Base-by-base conservation (phyloP, 2,888 invertebrate species). In the Clistopyga incitator region DNA sequence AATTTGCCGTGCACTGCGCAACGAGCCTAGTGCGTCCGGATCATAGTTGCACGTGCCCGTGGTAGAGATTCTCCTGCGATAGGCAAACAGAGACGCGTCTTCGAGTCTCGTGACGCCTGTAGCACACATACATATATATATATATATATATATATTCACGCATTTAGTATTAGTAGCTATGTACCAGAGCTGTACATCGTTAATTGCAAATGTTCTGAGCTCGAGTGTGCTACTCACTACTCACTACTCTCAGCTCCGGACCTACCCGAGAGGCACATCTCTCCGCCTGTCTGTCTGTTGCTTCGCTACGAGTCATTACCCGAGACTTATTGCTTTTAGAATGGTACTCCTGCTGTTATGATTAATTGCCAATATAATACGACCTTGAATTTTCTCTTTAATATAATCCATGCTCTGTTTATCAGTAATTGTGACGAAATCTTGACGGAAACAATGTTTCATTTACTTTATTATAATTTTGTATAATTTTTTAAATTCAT, bases 131-230 rank as follows among this genome's bases (percentile, higher is more conserved):
- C 20, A 54, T 23, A 54, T 23, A 54, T 50, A 59, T 61, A 54
- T 45, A 67, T 74, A 70, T 75, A 47, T 59, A 68, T 70, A 64
- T 68, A 59, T 70, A 29, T 45, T 23, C 47, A 54, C 64, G 18
- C 59, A 82, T 76, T 78, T 70, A 65, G 75, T 76, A 82, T 76
- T 23, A 56, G 29, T 29, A 79, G 4, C 50, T 76, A 59, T 79
- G 76, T 45, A 64, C 59, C n/a, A 70, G 23, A 71, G 71, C 71
- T 71, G 82, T 79, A 71, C 75, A 82, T 76, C 79, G 79, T 79
- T 76, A 79, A 82, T 79, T 79, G 76, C 82, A 25, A 82, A 74
- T 78, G 56, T 47, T 65, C 70, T 64, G 56, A 54, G 74, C 56
- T 25, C 56, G 82, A 71, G 45, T 34, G 45, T 47, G 59, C 59